These are phyloP conservation scores for Saturnia japonica DNA, from an alignment of 2,888 invertebrate species.

Conservation along the genomic window DNA sequence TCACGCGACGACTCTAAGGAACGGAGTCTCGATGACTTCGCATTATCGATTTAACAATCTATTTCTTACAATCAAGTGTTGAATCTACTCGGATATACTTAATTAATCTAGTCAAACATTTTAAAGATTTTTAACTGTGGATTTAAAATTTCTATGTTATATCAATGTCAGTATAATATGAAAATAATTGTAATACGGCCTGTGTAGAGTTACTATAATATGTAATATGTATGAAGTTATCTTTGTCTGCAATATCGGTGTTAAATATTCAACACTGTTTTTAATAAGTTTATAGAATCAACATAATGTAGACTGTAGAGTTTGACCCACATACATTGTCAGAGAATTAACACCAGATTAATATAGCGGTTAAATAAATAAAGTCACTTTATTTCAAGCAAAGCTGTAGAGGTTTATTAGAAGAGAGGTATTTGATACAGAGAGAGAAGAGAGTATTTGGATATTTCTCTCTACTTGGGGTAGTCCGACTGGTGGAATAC, in stretches of 20 bases:
- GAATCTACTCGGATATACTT: too few relatives aligned
- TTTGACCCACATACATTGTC: not conserved
- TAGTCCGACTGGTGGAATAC: too few relatives aligned
- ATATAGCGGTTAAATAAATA: not conserved
- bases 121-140: not conserved
- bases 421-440: too few relatives aligned
- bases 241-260: not conserved
- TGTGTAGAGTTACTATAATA: not conserved
- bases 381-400: not conserved
- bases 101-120: too few relatives aligned
- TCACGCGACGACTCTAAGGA: too few relatives aligned
- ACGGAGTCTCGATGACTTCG: too few relatives aligned
- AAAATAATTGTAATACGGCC: not conserved
- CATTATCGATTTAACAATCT: too few relatives aligned
- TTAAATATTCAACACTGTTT: not conserved
- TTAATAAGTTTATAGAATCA: not conserved
- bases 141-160: not conserved
- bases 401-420: too few relatives aligned
- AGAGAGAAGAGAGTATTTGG: too few relatives aligned
- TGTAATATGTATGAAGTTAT: not conserved
- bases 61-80: too few relatives aligned
- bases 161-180: not conserved
- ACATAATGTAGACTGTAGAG: not conserved
- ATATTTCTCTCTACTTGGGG: too few relatives aligned
- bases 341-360: not conserved